Conservation (phyloP, 1,140 invertebrate species). For the Pteromalus puparum region DNA sequence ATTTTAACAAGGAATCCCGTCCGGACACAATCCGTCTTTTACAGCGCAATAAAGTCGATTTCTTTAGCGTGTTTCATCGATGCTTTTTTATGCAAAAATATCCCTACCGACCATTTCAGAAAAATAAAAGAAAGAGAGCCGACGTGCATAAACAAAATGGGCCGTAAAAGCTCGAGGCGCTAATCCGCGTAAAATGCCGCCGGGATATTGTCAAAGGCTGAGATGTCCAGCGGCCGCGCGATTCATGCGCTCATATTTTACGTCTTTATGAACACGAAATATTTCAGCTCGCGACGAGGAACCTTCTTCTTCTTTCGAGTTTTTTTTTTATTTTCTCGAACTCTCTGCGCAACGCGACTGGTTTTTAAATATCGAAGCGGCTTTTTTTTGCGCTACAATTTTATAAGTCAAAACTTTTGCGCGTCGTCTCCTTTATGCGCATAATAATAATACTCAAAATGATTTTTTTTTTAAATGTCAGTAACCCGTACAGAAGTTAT, state of each 20-base stretch:
- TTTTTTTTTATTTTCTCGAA: not conserved
- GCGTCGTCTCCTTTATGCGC: too few relatives aligned
- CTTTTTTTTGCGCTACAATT: not conserved
- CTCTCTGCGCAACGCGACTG: not conserved
- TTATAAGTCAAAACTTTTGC: not conserved
- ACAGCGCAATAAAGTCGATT: constrained; percentile 11
- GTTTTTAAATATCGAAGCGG: not conserved
- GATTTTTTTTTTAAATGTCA: not conserved
- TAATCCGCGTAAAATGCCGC: constrained; percentile 69
- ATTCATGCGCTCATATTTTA: constrained; percentile 70
- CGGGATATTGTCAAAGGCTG: constrained; percentile 68
- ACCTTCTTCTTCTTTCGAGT: not conserved
- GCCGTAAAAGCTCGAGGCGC: constrained; percentile 67
- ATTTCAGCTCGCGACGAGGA: constrained; percentile 55
- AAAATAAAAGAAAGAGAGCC: too few relatives aligned
- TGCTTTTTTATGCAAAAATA: constrained; percentile 51
- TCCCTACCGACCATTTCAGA: too few relatives aligned
- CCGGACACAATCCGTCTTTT: not conserved
- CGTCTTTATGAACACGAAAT: constrained; percentile 61
- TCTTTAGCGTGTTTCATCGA: constrained; percentile 35
- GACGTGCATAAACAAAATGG: constrained; percentile 69
- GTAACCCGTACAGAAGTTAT: constrained; percentile 5
- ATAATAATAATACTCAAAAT: not conserved
- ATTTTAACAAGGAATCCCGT: constrained; percentile 18
- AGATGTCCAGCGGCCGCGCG: constrained; percentile 57